A percentile compares a stretch with the other conserved stretches of the same genome.
These are phyloP conservation scores for Pandemis corylana DNA, from an alignment of 2,888 invertebrate species.

Conservation along the genomic window DNA sequence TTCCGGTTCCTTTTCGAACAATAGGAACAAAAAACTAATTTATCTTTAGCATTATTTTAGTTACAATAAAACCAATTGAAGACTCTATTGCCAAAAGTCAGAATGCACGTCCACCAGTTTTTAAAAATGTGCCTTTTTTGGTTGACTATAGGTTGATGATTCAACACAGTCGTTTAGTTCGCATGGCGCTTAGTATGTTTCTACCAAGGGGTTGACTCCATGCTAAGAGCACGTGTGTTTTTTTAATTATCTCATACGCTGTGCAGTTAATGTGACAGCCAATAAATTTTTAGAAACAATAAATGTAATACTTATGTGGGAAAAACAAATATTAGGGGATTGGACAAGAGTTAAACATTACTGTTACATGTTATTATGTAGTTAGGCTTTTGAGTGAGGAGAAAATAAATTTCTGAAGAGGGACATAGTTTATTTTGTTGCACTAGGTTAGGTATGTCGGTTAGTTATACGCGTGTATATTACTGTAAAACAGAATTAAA, in stretches of 20 bases:
- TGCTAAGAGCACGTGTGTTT: constrained; percentile 25
- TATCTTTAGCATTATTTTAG: constrained; percentile 37
- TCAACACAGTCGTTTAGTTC: background rate
- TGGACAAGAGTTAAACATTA: no score
- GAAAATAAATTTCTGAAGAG: no score
- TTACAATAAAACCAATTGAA: constrained; percentile 26
- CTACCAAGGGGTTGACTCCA: constrained; percentile 12
- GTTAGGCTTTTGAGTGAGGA: no score
- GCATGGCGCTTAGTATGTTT: background rate
- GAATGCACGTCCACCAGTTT: background rate
- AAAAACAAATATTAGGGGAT: constrained; percentile 45
- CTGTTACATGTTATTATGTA: no score
- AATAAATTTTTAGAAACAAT: constrained; percentile 46
- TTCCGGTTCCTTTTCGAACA: constrained; percentile 48
- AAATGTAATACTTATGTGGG: constrained; percentile 49
- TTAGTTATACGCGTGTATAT: no score
- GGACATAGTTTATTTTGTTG: no score
- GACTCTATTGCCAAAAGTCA: background rate
- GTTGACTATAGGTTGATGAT: background rate
- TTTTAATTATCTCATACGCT: constrained; percentile 37
- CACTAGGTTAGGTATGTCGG: no score
- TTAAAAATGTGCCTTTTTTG: background rate
- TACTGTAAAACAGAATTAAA: no score
- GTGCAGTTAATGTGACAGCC: constrained; percentile 46
- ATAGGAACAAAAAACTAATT: constrained; percentile 25